Evolutionary conservation across 1,140 invertebrate species (phyloP).

Genomic region (Tetragnatha versicolor): DNA sequence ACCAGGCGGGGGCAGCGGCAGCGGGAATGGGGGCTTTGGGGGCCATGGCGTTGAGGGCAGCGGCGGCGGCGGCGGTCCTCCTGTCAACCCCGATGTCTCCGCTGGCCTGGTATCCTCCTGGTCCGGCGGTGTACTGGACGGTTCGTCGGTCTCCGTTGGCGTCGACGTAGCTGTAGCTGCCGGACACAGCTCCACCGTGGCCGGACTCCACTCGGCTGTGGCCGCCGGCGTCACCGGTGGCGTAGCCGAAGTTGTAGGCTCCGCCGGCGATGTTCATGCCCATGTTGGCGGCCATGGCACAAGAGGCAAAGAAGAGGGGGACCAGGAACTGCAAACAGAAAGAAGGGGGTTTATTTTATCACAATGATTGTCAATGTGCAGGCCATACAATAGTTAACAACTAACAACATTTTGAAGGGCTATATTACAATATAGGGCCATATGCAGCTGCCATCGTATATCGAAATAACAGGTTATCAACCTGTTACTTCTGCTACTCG

Average conservation of each 20-base stretch:
- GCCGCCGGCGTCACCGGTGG: conserved; percentile 53
- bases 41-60: conserved; percentile 51
- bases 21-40: conserved; percentile 53
- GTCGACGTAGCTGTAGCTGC: conserved; percentile 85
- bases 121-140: conserved; percentile 80
- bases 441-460: too few species aligned
- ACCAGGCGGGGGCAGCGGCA: conserved; percentile 8
- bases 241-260: conserved; percentile 55
- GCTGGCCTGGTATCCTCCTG: conserved; percentile 65
- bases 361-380: too few species aligned
- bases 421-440: too few species aligned
- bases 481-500: too few species aligned
- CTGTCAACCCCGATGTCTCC: conserved; percentile 57
- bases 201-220: conserved; percentile 63
- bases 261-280: conserved; percentile 28
- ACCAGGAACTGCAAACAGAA: conserved; percentile 4
- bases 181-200: conserved; percentile 80
- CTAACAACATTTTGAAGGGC: too few species aligned
- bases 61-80: conserved; percentile 55
- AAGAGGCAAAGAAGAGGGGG: conserved; percentile 14
- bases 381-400: too few species aligned
- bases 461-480: too few species aligned
- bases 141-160: conserved; percentile 80
- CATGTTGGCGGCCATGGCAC: conserved; percentile 29
- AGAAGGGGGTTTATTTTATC: background rate